Evolutionary conservation across 2,797 vertebrate genomes (phyloP), one percentile per base, ranked within the genome.

Genomic region (Percopsis omiscomaycus): DNA sequence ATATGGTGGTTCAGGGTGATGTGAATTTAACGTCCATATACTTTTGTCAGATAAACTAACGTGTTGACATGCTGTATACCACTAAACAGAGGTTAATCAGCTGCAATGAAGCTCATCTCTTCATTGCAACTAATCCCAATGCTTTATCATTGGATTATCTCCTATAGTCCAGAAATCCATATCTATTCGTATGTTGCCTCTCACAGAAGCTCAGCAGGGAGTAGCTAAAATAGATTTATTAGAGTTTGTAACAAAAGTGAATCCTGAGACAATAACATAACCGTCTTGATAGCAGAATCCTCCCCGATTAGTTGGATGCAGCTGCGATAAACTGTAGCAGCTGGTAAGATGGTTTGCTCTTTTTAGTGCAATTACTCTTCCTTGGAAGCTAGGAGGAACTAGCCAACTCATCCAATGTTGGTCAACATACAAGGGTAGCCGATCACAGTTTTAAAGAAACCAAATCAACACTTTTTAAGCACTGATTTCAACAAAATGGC

Each of bases 51-150:
- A 32, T 8, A 55, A 51, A 32, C 2, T 45, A 57, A 55, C 28
- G 48, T 5, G 45, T n/a, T 28, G 15, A 51, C 22, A 45, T 56
- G 42, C 50, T 5, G 32, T 42, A 4, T 10, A 15, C 49, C n/a
- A 42, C 6, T 29, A 42, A 55, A 74, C 71, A 57, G 10, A 66
- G 78, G 78, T 78, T 82, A 82, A 89, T 86, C 82, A 82, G 64
- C 55, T 68, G 55, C 27, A 73, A 51, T 68, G 64, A 75, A 59
- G 68, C 73, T 86, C 71, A 85, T 89, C 80, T 80, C 68, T 56
- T 58, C 22, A 22, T 22, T 22, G 22, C 22, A 37, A 63, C 52
- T 84, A 88, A 91, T 84, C 81, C 77, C 58, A 59, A 42, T 2
- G 44, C 54, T 69, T 86, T 87, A 89, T 84, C 77, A 71, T 53